Evolutionary conservation across 2,888 invertebrate species (phyloP).

Genomic region (Sialis fuliginosa): DNA sequence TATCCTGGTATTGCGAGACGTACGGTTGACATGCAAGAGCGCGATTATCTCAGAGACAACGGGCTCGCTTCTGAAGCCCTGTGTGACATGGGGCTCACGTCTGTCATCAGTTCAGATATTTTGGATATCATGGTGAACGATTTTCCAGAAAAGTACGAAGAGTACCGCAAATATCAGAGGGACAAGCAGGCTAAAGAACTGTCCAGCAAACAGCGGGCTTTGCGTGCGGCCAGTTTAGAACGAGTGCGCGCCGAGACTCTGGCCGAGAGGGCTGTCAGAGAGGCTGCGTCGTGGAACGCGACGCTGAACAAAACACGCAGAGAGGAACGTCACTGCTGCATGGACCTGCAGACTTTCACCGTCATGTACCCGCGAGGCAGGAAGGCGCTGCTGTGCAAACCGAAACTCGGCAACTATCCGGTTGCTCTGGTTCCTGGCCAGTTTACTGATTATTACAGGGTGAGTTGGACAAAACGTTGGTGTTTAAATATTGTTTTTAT

Average conservation of each 20-base stretch:
- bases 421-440: conserved; percentile 93
- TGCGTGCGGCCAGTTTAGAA: conserved; percentile 31
- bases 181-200: conserved; percentile 52
- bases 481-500: background rate
- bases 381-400: conserved; percentile 24
- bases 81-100: conserved; percentile 86
- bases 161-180: conserved; percentile 58
- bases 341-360: conserved; percentile 83
- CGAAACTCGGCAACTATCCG: conserved; percentile 60
- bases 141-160: conserved; percentile 85
- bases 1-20: conserved; percentile 77
- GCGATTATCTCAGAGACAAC: conserved; percentile 69
- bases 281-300: conserved; percentile 78
- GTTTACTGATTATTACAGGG: conserved; percentile 71
- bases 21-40: conserved; percentile 76
- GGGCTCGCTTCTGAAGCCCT: conserved; percentile 76
- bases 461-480: conserved; percentile 10
- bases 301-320: conserved; percentile 62
- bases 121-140: conserved; percentile 90
- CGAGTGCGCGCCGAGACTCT: conserved; percentile 46
- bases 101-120: conserved; percentile 81
- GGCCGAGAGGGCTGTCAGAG: conserved; percentile 60
- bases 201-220: conserved; percentile 45
- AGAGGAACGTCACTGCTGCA: conserved; percentile 63
- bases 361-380: conserved; percentile 55